phyloP scores from a whole-genome alignment of 53 echinoderm and acorn worm species.

The Patiria pectinifera region DNA sequence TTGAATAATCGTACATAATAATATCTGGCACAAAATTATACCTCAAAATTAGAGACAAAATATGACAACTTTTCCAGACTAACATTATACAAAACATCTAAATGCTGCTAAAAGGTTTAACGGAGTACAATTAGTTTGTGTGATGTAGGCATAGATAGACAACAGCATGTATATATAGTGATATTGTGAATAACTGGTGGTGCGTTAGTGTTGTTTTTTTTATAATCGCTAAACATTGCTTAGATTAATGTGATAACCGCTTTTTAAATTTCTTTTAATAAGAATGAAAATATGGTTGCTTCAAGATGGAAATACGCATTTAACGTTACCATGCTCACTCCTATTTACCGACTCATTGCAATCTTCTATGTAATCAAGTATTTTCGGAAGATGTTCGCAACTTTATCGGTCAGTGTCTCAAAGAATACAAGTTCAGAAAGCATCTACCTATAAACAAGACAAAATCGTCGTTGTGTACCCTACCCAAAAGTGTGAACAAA shows the following conservation, averaged over 20 bases:
- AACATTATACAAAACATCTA: constrained; percentile 58
- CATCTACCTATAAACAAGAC: not conserved
- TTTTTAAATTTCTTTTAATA: not conserved
- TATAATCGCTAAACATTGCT: not conserved
- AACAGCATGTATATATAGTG: constrained; percentile 5
- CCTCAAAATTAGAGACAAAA: constrained; percentile 46
- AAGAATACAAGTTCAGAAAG: constrained; percentile 2
- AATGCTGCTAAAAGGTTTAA: constrained; percentile 39
- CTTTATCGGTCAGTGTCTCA: not conserved
- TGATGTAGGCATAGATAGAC: constrained; percentile 22
- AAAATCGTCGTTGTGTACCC: not conserved
- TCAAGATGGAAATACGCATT: too few relatives aligned
- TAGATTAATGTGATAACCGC: not conserved
- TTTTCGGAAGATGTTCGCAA: not conserved
- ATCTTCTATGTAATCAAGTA: not conserved
- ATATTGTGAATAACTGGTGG: not conserved
- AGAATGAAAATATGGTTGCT: not conserved
- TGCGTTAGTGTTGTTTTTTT: not conserved
- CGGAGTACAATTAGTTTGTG: constrained; percentile 1
- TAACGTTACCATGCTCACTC: too few relatives aligned
- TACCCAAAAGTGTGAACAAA: not conserved
- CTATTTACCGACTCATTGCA: not conserved
- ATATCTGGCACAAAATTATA: constrained; percentile 66
- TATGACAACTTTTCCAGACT: constrained; percentile 44
- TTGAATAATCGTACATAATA: constrained; percentile 62